phyloP scores from a whole-genome alignment of 1,140 invertebrate species.

The Maniola jurtina region DNA sequence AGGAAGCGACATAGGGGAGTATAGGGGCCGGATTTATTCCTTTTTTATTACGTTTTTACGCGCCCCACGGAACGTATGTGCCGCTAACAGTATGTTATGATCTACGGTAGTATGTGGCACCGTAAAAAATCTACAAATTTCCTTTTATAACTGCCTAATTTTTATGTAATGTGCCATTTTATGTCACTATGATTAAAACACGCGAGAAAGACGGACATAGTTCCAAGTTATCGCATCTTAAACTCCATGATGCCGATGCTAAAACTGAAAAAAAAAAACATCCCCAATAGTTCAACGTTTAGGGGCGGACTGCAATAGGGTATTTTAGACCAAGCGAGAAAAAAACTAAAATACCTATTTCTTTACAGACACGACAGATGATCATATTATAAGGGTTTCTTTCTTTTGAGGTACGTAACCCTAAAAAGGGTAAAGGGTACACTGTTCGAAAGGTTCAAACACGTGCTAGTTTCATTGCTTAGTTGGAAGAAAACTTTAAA shows the following conservation, averaged over 20 bases:
- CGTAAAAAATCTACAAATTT: conserved; percentile 25
- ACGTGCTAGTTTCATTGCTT: too few relatives aligned
- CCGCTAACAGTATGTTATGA: conserved; percentile 55
- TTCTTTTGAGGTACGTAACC: too few relatives aligned
- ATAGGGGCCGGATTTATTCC: conserved; percentile 60
- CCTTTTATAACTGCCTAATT: conserved; percentile 20
- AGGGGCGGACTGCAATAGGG: too few relatives aligned
- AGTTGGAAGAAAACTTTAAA: too few relatives aligned
- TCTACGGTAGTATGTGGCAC: conserved; percentile 32
- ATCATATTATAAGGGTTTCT: too few relatives aligned
- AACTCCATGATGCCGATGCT: too few relatives aligned
- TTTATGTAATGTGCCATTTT: neutral
- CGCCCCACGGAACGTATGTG: conserved; percentile 41
- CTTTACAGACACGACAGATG: too few relatives aligned
- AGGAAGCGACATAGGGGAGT: conserved; percentile 46
- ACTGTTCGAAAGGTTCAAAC: too few relatives aligned
- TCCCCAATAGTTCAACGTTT: neutral
- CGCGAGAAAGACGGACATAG: neutral
- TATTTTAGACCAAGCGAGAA: too few relatives aligned
- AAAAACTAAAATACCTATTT: too few relatives aligned
- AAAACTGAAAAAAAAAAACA: neutral
- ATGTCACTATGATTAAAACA: neutral
- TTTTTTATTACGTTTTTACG: conserved; percentile 76
- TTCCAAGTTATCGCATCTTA: neutral
- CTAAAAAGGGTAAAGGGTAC: too few relatives aligned